phyloP scores from a whole-genome alignment of 2,888 invertebrate genomes.

The Aromia moschata region DNA sequence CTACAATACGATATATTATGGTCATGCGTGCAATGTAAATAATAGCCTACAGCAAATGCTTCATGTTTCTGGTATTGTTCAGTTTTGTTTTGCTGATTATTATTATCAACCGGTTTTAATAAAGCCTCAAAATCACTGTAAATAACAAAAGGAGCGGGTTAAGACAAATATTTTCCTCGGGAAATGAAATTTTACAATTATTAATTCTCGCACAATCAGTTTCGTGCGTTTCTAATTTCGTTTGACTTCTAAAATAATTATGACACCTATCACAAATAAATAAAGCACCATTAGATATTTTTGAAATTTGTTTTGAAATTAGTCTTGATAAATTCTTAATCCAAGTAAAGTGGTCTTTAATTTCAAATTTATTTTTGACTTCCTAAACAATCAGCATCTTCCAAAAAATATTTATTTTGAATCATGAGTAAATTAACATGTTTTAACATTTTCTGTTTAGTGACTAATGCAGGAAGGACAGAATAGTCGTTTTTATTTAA shows the following conservation, averaged over 20 bases:
- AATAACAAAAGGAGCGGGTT: not conserved
- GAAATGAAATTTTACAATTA: not conserved
- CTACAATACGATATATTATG: not conserved
- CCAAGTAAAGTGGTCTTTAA: not conserved
- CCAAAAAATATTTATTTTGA: conserved; percentile 24
- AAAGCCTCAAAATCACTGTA: not conserved
- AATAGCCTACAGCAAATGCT: not conserved
- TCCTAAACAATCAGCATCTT: not conserved
- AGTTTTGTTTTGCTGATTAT: not conserved
- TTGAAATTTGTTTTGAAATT: not conserved
- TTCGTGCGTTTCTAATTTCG: not conserved
- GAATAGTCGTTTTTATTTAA: conserved; percentile 7
- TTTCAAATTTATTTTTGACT: not conserved
- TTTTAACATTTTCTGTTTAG: conserved; percentile 22
- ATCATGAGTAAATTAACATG: conserved; percentile 40
- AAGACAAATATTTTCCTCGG: not conserved
- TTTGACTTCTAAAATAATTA: not conserved
- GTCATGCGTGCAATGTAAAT: not conserved
- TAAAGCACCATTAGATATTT: not conserved
- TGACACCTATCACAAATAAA: not conserved
- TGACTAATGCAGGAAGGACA: conserved; percentile 25
- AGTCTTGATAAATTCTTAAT: not conserved
- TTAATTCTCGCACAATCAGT: not conserved
- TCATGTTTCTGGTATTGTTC: not conserved
- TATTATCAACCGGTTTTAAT: not conserved